Base-by-base conservation (phyloP, 2,888 invertebrate genomes). In the Dolichomitus sp. region DNA sequence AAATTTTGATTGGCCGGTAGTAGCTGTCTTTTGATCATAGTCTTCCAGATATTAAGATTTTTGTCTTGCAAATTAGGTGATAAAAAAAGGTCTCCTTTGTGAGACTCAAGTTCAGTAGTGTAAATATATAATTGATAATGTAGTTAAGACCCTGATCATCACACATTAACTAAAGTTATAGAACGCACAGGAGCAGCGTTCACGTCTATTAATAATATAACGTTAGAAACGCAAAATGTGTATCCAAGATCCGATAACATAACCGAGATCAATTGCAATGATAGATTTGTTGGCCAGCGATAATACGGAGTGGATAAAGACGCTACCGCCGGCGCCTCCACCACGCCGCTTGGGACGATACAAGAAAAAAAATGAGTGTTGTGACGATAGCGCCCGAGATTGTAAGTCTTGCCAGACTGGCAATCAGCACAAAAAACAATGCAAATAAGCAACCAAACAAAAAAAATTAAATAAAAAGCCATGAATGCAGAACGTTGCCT, bases 311-410 rank as follows among this genome's bases (percentile, higher is more conserved):
- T 92, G 93, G 93, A 91, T 91, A 84, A 89, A 88, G 87, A 89
- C 90, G 84, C 84, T 90, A 82, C 85, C 90, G 85, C 85, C 90
- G 86, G 90, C 89, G 87, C 90, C 90, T 86, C 90, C 90, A 65
- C 81, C 65, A 70, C 84, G 85, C 88, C 92, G 90, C 89, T 90
- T 80, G 85, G 92, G 93, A 88, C 92, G 92, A 89, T 93, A 93
- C 93, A 93, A 91, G 93, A 93, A 93, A 93, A 93, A 93, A 89
- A 93, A 93, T 91, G 93, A 93, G 84, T 93, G 93, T 92, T 93
- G 93, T 92, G 93, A 93, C 90, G 93, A 93, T 88, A 93, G 87
- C 92, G 86, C 90, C 88, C 90, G 91, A 91, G 93, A 93, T 91
- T 90, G 93, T 93, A 93, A 93, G 93, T 93, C 89, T 90, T 88